Evolutionary conservation across 2,888 invertebrate species (phyloP), one percentile per base, ranked within the genome.

Genomic region (Cryptops parisi): DNA sequence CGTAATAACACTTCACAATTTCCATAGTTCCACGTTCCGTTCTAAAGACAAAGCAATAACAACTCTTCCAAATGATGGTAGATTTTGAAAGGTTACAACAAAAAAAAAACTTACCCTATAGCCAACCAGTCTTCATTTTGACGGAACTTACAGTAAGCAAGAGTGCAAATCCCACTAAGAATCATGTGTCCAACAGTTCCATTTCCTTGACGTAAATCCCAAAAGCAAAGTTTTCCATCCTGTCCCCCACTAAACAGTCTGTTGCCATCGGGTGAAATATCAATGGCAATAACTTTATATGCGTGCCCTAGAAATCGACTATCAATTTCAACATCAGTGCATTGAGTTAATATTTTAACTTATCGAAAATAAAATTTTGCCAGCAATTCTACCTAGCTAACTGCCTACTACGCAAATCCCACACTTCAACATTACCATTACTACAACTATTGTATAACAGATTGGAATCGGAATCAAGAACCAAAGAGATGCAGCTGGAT

Each of bases 381-480:
- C n/a, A n/a, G n/a, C n/a, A n/a, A n/a, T n/a, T n/a, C 15, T 49
- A 50, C 50, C 50, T 76, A 59, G 91, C 89, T 62, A 91, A 72
- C 15, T 84, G 82, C 71, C 91, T 89, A 69, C 88, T 91, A 71
- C 89, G 90, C 2, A 94, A 76, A 72, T 94, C 93, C 93, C 93
- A 93, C 19, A 94, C 90, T 15, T 91, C 90, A 61, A 94, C 91
- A 74, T 93, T 89, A 44, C 94, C 94, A 70, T 96, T 94, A 49
- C 90, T 90, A 72, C 94, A 94, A 72, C 94, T 96, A 66, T 90
- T 90, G 76, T 93, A 96, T 77, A 94, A 93, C 57, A 91, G 87
- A 75, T 93, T 93, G 39, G 89, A 88, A 69, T 96, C 94, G 0
- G 90, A 90, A 63, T 88, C 88, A 63, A 96, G 90, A 54, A 93